Base-by-base conservation (phyloP, 2,888 invertebrate genomes). In the Leptinotarsa tumamoca region DNA sequence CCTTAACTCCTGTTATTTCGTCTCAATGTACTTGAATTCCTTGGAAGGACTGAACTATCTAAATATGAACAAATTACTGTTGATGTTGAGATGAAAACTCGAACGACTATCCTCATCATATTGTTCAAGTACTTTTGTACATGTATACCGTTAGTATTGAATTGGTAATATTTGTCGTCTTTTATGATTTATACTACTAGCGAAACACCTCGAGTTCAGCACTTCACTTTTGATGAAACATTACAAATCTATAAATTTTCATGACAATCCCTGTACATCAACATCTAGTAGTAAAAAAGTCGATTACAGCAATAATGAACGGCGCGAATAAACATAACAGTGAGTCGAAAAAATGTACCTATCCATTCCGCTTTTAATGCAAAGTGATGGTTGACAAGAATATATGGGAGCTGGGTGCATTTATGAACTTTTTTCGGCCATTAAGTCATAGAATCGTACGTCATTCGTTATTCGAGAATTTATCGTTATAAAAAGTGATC, bases 321-420 rank as follows among this genome's bases (percentile, higher is more conserved):
- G 61, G 54, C 58, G 70, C 56, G 69, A 77, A 68, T 74, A 74
- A 75, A 70, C 72, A 71, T 68, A 61, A 69, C 56, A 68, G 56
- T 21, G 56, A 54, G 71, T 69, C 68, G 63, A 80, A 80, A 79
- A 78, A 78, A 80, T 74, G 75, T 77, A 75, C 74, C 80, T 80
- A 78, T 77, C 80, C 80, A 70, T 75, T 78, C 71, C 72, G 73
- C 74, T 78, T 78, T 80, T 76, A 77, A 80, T 78, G 77, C 78
- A 80, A 77, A 78, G 78, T 75, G 77, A 78, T 77, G 78, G 72
- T 80, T 75, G 80, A 78, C 80, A 75, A 72, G 75, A 75, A 77
- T 77, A 77, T 78, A 80, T 80, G 71, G 56, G 76, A 72, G 74
- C 61, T 67, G 71, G 69, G 61, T 70, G 70, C 73, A 69, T 74